Evolutionary conservation across 2,797 vertebrate genomes (phyloP).

Genomic region (Chiloscyllium punctatum): DNA sequence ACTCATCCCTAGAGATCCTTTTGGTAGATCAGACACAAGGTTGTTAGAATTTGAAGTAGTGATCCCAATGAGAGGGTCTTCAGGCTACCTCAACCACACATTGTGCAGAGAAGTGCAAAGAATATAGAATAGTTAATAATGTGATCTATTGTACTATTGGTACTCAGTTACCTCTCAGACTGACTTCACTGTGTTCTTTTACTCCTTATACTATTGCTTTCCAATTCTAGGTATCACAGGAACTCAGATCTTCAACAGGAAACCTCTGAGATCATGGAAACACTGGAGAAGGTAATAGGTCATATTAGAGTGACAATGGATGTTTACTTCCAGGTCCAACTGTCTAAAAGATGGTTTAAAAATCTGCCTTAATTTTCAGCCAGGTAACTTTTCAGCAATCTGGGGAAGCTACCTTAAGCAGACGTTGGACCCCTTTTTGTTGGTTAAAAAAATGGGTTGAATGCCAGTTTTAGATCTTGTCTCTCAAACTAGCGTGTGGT

Average conservation of each 20-base stretch:
- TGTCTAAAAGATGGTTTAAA: not conserved
- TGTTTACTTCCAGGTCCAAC: not conserved
- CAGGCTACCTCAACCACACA: not conserved
- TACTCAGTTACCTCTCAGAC: not conserved
- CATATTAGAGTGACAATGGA: not conserved
- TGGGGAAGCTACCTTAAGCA: not conserved
- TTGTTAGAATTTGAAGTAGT: not conserved
- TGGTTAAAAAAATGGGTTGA: not conserved
- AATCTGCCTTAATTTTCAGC: not conserved
- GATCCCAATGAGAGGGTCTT: not conserved
- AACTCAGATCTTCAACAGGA: not conserved
- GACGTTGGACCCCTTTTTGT: not conserved
- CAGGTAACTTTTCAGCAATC: not conserved
- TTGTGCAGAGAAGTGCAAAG: not conserved
- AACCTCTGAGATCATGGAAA: not conserved
- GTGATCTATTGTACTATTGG: not conserved
- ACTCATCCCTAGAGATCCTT: not conserved
- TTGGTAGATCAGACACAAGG: not conserved
- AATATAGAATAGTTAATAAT: not conserved
- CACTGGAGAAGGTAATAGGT: not conserved
- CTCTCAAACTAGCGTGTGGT: not conserved
- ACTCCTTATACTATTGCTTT: not conserved
- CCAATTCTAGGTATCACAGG: not conserved
- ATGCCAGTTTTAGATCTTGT: not conserved
- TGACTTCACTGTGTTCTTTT: not conserved